Percentiles rank a stretch among this genome's conserved stretches.
Evolutionary conservation across 2,113 vertebrate genomes (phyloP).

Genomic region (Peromyscus maniculatus): DNA sequence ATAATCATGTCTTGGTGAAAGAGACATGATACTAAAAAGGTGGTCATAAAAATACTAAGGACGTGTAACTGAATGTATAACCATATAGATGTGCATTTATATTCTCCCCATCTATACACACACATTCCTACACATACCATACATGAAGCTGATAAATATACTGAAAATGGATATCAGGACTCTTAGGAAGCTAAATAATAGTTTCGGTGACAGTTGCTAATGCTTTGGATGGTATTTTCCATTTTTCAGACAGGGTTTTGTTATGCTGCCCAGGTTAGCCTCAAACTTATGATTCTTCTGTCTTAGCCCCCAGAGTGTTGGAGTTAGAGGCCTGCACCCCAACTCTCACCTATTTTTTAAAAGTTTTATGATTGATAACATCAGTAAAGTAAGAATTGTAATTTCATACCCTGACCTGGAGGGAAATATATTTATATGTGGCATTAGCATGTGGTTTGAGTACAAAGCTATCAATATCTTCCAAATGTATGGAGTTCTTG

Average conservation of each 20-base stretch:
- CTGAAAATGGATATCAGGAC: slow-evolving; percentile 14
- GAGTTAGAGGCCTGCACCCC: neutral
- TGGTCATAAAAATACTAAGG: neutral
- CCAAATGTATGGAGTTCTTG: neutral
- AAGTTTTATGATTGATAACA: neutral
- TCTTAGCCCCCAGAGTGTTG: neutral
- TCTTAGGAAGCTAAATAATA: neutral
- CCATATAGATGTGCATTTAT: neutral
- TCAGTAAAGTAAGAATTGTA: neutral
- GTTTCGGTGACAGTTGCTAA: neutral
- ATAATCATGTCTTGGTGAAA: neutral
- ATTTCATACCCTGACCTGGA: neutral
- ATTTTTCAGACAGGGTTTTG: neutral
- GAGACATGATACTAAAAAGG: neutral
- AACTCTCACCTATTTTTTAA: neutral
- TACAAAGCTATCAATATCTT: neutral
- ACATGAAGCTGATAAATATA: neutral
- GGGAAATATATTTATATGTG: neutral
- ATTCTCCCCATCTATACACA: neutral
- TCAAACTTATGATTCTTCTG: neutral
- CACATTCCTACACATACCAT: neutral
- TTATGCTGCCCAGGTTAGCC: neutral
- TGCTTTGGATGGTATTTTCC: neutral
- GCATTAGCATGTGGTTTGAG: neutral
- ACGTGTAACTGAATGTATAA: neutral